phyloP scores from a whole-genome alignment of 2,113 vertebrate species.

The Tenebrosternarchus preto region DNA sequence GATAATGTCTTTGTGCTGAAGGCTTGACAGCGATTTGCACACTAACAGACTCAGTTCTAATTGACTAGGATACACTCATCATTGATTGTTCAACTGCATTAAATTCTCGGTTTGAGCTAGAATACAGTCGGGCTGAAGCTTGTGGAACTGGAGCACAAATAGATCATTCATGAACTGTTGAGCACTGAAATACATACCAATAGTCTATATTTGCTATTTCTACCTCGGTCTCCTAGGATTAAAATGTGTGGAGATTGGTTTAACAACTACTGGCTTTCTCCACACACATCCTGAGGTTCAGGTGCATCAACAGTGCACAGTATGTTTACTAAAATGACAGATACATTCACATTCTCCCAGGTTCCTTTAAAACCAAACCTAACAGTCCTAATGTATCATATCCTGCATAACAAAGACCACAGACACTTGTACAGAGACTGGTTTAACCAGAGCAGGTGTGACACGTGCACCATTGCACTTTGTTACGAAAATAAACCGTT shows the following conservation, averaged over 20 bases:
- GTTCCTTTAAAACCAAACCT: slow-evolving; percentile 32
- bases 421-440: not conserved
- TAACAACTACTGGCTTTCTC: slow-evolving; percentile 26
- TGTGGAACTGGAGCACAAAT: slow-evolving; percentile 6
- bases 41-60: not conserved
- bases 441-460: slow-evolving; percentile 22
- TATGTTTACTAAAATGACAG: slow-evolving; percentile 23
- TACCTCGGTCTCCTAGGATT: slow-evolving; percentile 2
- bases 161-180: slow-evolving; percentile 18
- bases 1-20: not conserved
- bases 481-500: not conserved
- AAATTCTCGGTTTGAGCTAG: not conserved
- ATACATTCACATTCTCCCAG: slow-evolving; percentile 26
- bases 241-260: slow-evolving; percentile 19
- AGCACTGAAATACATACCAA: slow-evolving; percentile 22
- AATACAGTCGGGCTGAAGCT: not conserved
- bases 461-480: not conserved
- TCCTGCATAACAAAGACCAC: not conserved
- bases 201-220: slow-evolving; percentile 20
- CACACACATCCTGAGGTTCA: not conserved
- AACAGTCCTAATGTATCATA: not conserved
- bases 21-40: not conserved
- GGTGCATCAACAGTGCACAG: not conserved
- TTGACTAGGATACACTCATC: not conserved
- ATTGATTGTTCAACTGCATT: not conserved